A percentile compares a stretch with the other conserved stretches of the same genome.
These are phyloP conservation scores for Montipora efflorescens DNA, from an alignment of 64 coral and sea anemone genomes.

Conservation along the genomic window DNA sequence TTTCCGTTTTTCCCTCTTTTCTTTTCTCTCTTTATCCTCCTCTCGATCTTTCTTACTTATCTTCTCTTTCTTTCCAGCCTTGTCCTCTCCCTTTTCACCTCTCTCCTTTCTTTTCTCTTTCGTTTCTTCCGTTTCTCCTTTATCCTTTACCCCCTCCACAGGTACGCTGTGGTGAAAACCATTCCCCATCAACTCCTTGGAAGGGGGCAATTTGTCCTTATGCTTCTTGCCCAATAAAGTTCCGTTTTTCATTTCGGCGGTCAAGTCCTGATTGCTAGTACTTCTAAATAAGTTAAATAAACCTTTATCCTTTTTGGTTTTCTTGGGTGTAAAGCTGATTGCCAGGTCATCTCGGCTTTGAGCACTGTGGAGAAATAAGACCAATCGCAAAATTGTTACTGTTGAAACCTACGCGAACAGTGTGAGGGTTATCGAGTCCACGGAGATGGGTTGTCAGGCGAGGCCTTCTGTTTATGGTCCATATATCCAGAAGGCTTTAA, in stretches of 20 bases:
- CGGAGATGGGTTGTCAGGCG: too few relatives aligned
- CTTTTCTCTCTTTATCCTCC: not conserved
- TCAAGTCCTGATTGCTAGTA: slow-evolving; percentile 18
- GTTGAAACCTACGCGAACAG: too few relatives aligned
- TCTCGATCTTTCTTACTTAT: not conserved
- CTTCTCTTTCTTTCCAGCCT: not conserved
- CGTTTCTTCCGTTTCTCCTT: slow-evolving; percentile 21
- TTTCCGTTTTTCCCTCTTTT: slow-evolving; percentile 18
- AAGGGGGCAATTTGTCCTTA: slow-evolving; percentile 12
- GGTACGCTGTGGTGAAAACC: not conserved
- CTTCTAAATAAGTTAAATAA: slow-evolving; percentile 18
- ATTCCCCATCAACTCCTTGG: slow-evolving; percentile 16
- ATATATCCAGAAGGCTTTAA: too few relatives aligned
- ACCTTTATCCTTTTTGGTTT: slow-evolving; percentile 24
- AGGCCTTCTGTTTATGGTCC: too few relatives aligned
- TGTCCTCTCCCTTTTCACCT: not conserved
- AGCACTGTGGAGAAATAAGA: not conserved
- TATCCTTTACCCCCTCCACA: not conserved
- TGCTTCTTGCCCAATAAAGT: slow-evolving; percentile 14
- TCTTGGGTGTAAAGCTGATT: slow-evolving; percentile 1
- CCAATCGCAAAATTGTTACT: not conserved
- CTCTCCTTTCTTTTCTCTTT: slow-evolving; percentile 14
- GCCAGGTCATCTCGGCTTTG: slow-evolving; percentile 34
- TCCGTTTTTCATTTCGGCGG: not conserved
- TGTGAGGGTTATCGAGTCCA: too few relatives aligned